phyloP scores from a whole-genome alignment of 92 coral and sea anemone genomes.

The Epizoanthus fatuus region DNA sequence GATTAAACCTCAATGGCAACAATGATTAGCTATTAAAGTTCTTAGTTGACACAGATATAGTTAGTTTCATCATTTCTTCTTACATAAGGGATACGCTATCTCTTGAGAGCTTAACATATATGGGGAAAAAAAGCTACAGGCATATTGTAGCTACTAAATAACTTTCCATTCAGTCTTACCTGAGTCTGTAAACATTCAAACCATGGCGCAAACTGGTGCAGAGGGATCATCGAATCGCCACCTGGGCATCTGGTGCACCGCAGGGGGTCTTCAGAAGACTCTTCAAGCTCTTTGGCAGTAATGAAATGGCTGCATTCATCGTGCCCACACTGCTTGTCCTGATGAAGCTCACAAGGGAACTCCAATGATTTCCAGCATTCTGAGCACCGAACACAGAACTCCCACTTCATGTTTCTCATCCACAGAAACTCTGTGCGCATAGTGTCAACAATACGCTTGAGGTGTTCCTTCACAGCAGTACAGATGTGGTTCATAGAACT shows the following conservation, averaged over 20 bases:
- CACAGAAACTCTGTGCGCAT: constrained; percentile 66
- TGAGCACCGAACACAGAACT: constrained; percentile 42
- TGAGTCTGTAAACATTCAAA: neutral
- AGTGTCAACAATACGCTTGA: constrained; percentile 33
- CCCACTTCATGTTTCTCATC: constrained; percentile 52
- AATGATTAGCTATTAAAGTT: too few species aligned
- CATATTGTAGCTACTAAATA: neutral
- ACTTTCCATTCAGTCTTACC: neutral
- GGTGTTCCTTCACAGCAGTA: constrained; percentile 26
- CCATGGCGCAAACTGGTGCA: neutral
- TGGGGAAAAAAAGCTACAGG: too few species aligned
- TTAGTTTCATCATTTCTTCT: too few species aligned
- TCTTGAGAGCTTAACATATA: too few species aligned
- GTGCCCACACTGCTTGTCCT: neutral
- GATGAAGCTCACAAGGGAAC: neutral
- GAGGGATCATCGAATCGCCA: constrained; percentile 1
- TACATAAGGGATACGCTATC: too few species aligned
- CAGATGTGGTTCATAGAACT: neutral
- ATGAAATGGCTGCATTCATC: constrained; percentile 7
- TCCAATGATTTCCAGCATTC: constrained; percentile 36
- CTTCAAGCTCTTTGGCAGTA: neutral
- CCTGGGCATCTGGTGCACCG: constrained; percentile 3
- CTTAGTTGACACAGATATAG: too few species aligned
- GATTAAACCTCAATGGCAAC: too few species aligned
- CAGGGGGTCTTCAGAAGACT: neutral